Evolutionary conservation across 1,140 invertebrate species (phyloP), one percentile per base, ranked within the genome.

Genomic region (Ceratina japonica): DNA sequence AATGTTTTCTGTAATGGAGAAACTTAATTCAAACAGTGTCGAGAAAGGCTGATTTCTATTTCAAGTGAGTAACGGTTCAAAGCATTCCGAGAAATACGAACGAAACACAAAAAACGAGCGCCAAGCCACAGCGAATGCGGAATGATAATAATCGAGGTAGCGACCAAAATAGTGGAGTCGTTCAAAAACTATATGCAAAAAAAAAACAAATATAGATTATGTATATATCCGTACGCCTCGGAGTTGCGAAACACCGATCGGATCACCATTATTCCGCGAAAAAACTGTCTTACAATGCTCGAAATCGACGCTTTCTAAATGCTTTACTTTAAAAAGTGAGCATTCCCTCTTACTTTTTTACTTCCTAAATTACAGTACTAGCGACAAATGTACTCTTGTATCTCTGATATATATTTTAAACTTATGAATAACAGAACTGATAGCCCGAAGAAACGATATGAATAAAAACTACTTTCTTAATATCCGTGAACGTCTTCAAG

Each of bases 271-370:
- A n/a, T 68, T 75, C 54, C 74, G 54, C 16, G 37, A 75, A 16
- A n/a, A 51, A 66, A 68, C n/a, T 3, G 22, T 31, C 31, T 10
- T 10, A 37, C 44, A 51, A 68, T 75, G 31, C 37, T 61, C 37
- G 54, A 75, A 75, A 75, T 52, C 54, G 22, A 51, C 74, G 74
- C 74, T 75, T 75, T 75, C 64, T 75, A 75, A 75, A 75, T 51
- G 74, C 68, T 68, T 13, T 56, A 62, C 74, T 75, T 75, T 68
- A 68, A 75, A 75, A 68, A 63, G 65, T 16, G n/a, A 68, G 18
- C 27, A 58, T 69, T 69, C 3, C n/a, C 61, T 24, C 22, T n/a
- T 4, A 20, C n/a, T 27, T 61, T n/a, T 7, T 20, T n/a, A 27
- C 22, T 7, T 10, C 12, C 27, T 51, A 68, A 66, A 20, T 10